These are phyloP conservation scores for Clinocottus analis DNA, from an alignment of 2,113 vertebrate genomes.

Conservation along the genomic window DNA sequence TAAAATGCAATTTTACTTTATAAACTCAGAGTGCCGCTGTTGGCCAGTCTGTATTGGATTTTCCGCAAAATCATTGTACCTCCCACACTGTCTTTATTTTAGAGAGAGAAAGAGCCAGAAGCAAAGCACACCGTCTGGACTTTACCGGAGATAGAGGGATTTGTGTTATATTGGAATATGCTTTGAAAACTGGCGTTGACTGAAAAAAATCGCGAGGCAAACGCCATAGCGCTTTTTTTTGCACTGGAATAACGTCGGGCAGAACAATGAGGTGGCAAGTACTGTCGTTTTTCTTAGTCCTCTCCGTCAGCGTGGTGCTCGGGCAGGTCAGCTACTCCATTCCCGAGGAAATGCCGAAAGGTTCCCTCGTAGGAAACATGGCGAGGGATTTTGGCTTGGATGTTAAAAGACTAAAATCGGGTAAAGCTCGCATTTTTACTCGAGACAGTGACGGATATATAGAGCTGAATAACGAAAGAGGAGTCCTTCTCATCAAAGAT, in stretches of 20 bases:
- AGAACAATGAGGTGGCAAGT: conserved; percentile 62
- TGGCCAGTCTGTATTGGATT: background rate
- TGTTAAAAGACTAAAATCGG: conserved; percentile 50
- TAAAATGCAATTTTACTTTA: conserved; percentile 39
- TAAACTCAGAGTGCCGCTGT: conserved; percentile 70
- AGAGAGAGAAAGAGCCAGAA: conserved; percentile 18
- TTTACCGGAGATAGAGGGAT: background rate
- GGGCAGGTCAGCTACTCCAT: conserved; percentile 68
- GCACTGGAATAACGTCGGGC: background rate
- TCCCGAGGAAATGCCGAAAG: conserved; percentile 64
- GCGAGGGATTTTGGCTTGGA: conserved; percentile 65
- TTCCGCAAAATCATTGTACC: conserved; percentile 21
- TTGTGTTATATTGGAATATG: rapidly evolving
- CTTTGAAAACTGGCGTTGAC: background rate
- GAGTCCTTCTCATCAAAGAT: conserved; percentile 60
- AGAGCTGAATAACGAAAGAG: conserved; percentile 67
- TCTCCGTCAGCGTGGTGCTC: conserved; percentile 33
- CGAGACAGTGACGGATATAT: conserved; percentile 58
- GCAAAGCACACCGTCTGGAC: rapidly evolving
- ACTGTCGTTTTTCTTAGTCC: conserved; percentile 50
- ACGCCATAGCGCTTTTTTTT: rapidly evolving
- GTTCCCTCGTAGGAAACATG: conserved; percentile 61
- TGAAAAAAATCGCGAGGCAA: background rate
- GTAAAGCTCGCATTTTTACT: conserved; percentile 63
- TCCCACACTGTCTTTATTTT: conserved; percentile 45